Evolutionary conservation across 1,140 invertebrate genomes (phyloP).

Genomic region (Steinernema feltiae): DNA sequence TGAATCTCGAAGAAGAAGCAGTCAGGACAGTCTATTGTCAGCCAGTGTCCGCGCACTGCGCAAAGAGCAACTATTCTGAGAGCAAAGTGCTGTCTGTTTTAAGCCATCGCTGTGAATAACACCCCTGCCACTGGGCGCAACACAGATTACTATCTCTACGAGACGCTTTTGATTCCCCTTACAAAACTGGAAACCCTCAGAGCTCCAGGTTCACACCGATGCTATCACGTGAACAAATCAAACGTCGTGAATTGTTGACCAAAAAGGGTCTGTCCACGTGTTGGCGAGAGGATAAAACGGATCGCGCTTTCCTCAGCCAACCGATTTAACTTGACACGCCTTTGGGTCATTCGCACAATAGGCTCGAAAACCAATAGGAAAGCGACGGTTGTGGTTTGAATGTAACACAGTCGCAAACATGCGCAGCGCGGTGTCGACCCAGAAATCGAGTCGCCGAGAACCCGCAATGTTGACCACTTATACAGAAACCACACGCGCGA

Average conservation of each 20-base stretch:
- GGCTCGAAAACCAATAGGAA: not conserved
- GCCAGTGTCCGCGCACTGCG: no score
- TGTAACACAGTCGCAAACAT: no score
- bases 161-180: not conserved
- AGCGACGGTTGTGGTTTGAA: not conserved
- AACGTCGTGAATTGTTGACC: not conserved
- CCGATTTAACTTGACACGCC: no score
- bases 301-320: no score
- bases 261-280: no score
- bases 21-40: no score
- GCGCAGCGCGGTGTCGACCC: no score
- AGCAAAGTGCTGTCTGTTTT: not conserved
- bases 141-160: not conserved
- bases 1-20: no score
- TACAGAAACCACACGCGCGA: not conserved
- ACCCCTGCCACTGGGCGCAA: not conserved
- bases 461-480: not conserved
- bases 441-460: not conserved
- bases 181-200: slow-evolving; percentile 10
- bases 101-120: not conserved
- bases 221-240: not conserved
- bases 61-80: not conserved
- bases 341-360: not conserved
- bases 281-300: no score
- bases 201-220: not conserved